Evolutionary conservation across 2,888 invertebrate species (phyloP).

Genomic region (Cinara cedri): DNA sequence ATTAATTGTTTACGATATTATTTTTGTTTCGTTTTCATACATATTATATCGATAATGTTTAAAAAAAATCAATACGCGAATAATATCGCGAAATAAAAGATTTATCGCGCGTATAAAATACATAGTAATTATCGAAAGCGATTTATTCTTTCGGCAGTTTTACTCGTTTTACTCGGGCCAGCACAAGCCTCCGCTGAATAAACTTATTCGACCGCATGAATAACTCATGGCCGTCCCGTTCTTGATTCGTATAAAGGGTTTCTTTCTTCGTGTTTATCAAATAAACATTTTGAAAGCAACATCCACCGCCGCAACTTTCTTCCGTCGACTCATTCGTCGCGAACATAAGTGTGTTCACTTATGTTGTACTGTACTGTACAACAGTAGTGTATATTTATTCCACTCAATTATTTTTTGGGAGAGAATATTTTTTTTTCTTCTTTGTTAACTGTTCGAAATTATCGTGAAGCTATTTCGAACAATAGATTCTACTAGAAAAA

Average conservation of each 20-base stretch:
- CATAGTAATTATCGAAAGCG: not conserved
- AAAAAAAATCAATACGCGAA: not conserved
- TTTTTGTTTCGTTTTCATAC: too few relatives aligned
- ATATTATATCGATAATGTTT: too few relatives aligned
- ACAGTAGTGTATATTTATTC: not conserved
- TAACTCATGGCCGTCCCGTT: constrained; percentile 1
- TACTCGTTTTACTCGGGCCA: not conserved
- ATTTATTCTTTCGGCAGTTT: constrained; percentile 8
- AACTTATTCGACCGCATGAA: not conserved
- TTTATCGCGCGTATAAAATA: not conserved
- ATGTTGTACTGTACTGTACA: not conserved
- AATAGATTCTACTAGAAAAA: not conserved
- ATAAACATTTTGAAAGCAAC: constrained; percentile 17
- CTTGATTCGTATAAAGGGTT: constrained; percentile 6
- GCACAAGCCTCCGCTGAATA: not conserved
- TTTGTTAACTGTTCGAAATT: not conserved
- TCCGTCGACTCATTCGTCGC: not conserved
- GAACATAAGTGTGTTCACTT: not conserved
- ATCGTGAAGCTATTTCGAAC: not conserved
- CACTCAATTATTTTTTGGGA: not conserved
- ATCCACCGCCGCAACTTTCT: not conserved
- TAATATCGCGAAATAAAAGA: not conserved
- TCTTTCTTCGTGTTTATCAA: constrained; percentile 9
- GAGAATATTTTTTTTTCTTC: not conserved
- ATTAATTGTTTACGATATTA: too few relatives aligned